These are phyloP conservation scores for Bucco capensis DNA, from an alignment of 2,113 vertebrate genomes.

Conservation along the genomic window DNA sequence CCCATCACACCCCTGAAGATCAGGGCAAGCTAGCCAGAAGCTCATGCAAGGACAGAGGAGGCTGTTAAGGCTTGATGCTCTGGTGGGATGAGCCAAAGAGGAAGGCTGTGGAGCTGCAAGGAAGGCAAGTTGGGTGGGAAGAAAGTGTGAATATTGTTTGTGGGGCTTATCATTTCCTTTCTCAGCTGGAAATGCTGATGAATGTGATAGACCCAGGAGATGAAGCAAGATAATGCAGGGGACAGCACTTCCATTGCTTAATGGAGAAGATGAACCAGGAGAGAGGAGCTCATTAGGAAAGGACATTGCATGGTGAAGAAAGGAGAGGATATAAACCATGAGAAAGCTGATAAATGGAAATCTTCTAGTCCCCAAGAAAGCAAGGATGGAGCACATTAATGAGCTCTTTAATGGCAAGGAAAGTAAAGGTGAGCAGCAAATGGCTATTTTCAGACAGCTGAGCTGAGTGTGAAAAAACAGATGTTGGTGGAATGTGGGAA, in stretches of 20 bases:
- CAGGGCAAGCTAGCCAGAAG: not conserved
- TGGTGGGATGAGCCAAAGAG: not conserved
- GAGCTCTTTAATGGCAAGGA: slow-evolving; percentile 22
- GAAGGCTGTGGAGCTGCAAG: not conserved
- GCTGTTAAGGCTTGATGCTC: not conserved
- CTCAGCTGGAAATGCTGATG: not conserved
- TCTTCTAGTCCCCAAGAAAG: slow-evolving; percentile 14
- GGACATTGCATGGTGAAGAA: not conserved
- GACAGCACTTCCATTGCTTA: not conserved
- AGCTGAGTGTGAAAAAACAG: slow-evolving; percentile 6
- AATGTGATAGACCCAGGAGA: not conserved
- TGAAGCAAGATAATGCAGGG: not conserved
- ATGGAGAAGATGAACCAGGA: not conserved
- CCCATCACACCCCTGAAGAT: not conserved
- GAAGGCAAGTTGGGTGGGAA: not conserved
- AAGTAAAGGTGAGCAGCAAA: slow-evolving; percentile 58
- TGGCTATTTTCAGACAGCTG: slow-evolving; percentile 15
- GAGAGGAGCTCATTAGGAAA: slow-evolving; percentile 46
- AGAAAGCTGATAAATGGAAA: slow-evolving; percentile 51
- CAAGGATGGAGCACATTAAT: slow-evolving; percentile 13
- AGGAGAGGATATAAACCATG: not conserved
- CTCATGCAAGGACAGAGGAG: not conserved
- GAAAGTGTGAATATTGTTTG: not conserved
- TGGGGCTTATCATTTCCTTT: not conserved
- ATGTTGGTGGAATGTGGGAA: not conserved